phyloP scores from a whole-genome alignment of 1,140 invertebrate genomes.

The Cardiocondyla obscurior region DNA sequence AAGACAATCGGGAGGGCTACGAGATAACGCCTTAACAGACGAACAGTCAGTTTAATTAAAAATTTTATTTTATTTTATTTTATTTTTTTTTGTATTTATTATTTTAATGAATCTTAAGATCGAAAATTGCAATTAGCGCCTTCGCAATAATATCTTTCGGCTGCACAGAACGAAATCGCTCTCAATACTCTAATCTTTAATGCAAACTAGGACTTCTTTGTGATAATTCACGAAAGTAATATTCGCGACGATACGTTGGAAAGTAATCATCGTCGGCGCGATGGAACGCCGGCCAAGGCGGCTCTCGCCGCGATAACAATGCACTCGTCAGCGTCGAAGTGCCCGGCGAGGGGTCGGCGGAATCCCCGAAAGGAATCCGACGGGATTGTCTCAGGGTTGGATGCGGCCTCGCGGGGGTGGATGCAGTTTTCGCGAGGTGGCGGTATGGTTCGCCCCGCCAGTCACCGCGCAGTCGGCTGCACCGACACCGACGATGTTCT shows the following conservation, averaged over 20 bases:
- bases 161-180: background rate
- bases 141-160: background rate
- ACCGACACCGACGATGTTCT: conserved; percentile 25
- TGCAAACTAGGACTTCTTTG: background rate
- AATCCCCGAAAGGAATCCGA: conserved; percentile 36
- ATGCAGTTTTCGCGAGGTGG: conserved; percentile 78
- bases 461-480: conserved; percentile 59
- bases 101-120: background rate
- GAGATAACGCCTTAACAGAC: background rate
- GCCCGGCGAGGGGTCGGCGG: background rate
- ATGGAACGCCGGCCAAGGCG: background rate
- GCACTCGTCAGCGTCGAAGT: conserved; percentile 17
- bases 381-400: conserved; percentile 58
- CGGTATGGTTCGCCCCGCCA: conserved; percentile 75
- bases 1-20: background rate
- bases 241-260: background rate
- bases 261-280: conserved; percentile 29
- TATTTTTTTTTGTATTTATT: too few species aligned
- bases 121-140: background rate
- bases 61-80: too few species aligned
- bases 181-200: background rate
- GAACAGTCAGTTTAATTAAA: background rate
- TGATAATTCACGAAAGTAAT: background rate
- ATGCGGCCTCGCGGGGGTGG: conserved; percentile 51
- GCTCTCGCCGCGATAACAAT: conserved; percentile 28